Evolutionary conservation across 2,113 vertebrate species (phyloP).

Genomic region (Ia io): DNA sequence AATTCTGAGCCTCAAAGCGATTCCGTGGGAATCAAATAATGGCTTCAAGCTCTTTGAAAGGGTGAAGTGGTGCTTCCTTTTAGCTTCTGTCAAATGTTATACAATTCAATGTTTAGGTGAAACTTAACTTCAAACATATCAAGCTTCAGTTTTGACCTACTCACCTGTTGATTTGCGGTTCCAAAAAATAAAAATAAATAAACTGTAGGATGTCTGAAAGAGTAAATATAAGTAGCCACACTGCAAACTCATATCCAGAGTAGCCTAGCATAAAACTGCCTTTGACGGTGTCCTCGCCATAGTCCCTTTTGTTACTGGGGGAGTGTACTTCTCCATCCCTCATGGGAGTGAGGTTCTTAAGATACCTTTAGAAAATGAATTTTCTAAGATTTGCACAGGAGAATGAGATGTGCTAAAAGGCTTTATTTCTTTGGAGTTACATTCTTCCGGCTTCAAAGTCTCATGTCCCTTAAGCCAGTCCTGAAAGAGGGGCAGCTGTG

Average conservation of each 20-base stretch:
- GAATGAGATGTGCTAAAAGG: no score
- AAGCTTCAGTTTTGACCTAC: conserved; percentile 32
- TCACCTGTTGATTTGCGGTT: conserved; percentile 27
- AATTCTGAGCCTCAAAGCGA: conserved; percentile 53
- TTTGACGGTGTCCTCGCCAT: not conserved
- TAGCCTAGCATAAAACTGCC: not conserved
- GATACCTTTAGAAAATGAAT: no score
- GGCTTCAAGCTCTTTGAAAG: conserved; percentile 55
- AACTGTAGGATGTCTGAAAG: not conserved
- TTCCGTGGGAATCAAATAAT: conserved; percentile 60
- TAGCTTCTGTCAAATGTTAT: conserved; percentile 45
- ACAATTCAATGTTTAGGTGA: conserved; percentile 58
- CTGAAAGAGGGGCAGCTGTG: no score
- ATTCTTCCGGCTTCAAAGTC: no score
- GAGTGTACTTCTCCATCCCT: no score
- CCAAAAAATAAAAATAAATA: not conserved
- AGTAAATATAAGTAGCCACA: not conserved
- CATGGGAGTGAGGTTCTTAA: no score
- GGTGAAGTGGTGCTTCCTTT: conserved; percentile 43
- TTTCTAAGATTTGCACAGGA: no score
- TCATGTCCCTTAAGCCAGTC: no score
- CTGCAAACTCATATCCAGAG: not conserved
- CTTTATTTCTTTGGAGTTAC: no score
- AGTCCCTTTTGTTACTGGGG: not conserved
- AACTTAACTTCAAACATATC: conserved; percentile 62